These are phyloP conservation scores for Prenolepis imparis DNA, from an alignment of 2,888 invertebrate genomes.

Conservation along the genomic window DNA sequence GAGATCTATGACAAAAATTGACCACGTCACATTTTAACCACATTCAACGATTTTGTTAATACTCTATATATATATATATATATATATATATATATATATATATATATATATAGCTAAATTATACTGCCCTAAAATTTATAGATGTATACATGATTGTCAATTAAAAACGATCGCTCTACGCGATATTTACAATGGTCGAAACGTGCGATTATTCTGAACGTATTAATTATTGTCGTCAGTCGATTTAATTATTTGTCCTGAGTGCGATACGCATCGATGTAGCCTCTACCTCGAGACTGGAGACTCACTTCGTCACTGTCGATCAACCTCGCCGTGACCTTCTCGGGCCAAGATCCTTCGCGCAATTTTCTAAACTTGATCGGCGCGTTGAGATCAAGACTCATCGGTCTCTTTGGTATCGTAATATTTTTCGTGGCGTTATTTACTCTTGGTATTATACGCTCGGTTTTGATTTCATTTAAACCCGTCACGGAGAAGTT, in stretches of 20 bases:
- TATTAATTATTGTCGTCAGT: slow-evolving; percentile 48
- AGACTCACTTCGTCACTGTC: slow-evolving; percentile 61
- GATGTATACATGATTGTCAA: slow-evolving; percentile 21
- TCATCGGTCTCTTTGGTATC: slow-evolving; percentile 75
- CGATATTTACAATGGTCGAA: slow-evolving; percentile 35
- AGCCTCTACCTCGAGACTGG: slow-evolving; percentile 28
- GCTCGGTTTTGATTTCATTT: slow-evolving; percentile 80
- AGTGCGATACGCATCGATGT: slow-evolving; percentile 5
- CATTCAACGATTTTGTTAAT: slow-evolving; percentile 6
- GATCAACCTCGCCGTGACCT: slow-evolving; percentile 78
- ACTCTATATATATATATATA: not conserved
- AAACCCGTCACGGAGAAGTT: slow-evolving; percentile 83
- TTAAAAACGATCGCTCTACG: slow-evolving; percentile 3
- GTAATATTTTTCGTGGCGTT: not conserved
- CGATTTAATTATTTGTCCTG: slow-evolving; percentile 22
- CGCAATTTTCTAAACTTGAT: slow-evolving; percentile 71
- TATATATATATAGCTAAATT: not conserved
- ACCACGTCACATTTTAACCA: not conserved
- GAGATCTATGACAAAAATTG: not conserved
- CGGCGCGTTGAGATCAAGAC: slow-evolving; percentile 77
- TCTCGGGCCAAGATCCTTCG: slow-evolving; percentile 75
- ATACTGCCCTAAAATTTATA: slow-evolving; percentile 22
- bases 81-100: too few species aligned
- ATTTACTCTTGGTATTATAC: slow-evolving; percentile 57
- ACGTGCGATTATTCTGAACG: slow-evolving; percentile 3